Conservation (phyloP, 2,797 vertebrate genomes). For the Channallabes apus region DNA sequence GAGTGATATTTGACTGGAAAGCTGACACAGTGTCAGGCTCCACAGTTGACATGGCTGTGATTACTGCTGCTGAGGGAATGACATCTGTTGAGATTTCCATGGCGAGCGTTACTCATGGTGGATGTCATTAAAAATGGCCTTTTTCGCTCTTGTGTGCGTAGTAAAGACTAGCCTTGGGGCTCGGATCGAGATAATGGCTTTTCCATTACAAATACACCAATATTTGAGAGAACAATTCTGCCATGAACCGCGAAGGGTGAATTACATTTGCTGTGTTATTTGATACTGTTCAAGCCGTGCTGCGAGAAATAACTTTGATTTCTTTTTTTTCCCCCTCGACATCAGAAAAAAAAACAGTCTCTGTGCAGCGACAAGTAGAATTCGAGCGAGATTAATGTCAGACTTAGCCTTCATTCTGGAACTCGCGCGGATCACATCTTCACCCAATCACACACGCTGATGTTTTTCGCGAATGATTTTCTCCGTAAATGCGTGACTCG, state of each 20-base stretch:
- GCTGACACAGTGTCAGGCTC: constrained; percentile 41
- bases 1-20: constrained; percentile 50
- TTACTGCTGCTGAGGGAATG: constrained; percentile 54
- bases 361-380: constrained; percentile 36
- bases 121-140: constrained; percentile 52
- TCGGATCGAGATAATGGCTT: constrained; percentile 76
- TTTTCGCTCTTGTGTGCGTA: constrained; percentile 58
- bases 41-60: constrained; percentile 47
- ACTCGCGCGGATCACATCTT: constrained; percentile 28
- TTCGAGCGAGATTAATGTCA: constrained; percentile 43
- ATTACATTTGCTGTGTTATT: constrained; percentile 54
- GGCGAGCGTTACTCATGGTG: constrained; percentile 49
- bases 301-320: constrained; percentile 51
- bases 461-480: constrained; percentile 25
- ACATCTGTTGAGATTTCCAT: constrained; percentile 59
- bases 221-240: constrained; percentile 65
- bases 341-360: constrained; percentile 42
- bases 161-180: constrained; percentile 73
- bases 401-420: constrained; percentile 36
- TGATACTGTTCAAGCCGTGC: constrained; percentile 49
- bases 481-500: constrained; percentile 28
- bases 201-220: constrained; percentile 80
- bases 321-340: constrained; percentile 31
- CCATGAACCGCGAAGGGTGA: constrained; percentile 41
- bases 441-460: constrained; percentile 38